phyloP scores from a whole-genome alignment of 2,113 vertebrate genomes.

The cattle (Bos taurus) region ARS-UCD2.0 NC_037328.1:69857501-69858000 shows the following conservation, averaged over 20 bases:
- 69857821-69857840: not conserved
- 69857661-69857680: not conserved
- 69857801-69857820: not conserved
- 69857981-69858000: not conserved
- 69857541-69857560: not conserved
- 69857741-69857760: not conserved
- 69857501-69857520: not conserved
- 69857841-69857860: not conserved
- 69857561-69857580: not conserved
- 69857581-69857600: not conserved
- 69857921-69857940: not conserved
- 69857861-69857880: not conserved
- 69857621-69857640: not conserved
- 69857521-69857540: not conserved
- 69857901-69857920: not conserved
- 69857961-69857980: not conserved
- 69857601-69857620: not conserved
- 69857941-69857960: not conserved
- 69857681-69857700: not conserved
- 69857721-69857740: not conserved
- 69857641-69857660: not conserved
- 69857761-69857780: not conserved
- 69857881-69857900: not conserved
- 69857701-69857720: not conserved
- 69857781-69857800: not conserved